phyloP scores from a whole-genome alignment of 2,797 vertebrate species.

The Phoebastria nigripes region DNA sequence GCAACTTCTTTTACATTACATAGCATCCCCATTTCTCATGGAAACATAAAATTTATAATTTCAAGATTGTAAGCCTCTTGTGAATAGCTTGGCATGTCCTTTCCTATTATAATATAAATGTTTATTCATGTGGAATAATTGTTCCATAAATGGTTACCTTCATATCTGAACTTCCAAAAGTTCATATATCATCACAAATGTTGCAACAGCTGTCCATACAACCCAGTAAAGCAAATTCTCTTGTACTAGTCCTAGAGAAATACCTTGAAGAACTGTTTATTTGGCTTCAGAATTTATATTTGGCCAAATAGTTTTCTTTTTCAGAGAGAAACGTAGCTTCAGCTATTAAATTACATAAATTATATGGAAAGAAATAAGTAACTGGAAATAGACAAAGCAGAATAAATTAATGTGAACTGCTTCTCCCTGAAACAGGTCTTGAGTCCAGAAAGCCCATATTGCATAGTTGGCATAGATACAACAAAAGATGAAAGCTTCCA shows the following conservation, averaged over 20 bases:
- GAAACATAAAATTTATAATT: not conserved
- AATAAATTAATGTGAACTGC: not conserved
- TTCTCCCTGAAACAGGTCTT: not conserved
- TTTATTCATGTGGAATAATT: not conserved
- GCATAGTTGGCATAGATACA: not conserved
- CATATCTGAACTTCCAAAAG: not conserved
- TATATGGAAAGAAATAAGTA: not conserved
- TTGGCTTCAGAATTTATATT: not conserved
- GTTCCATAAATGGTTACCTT: not conserved
- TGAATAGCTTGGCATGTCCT: not conserved
- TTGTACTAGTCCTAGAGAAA: not conserved
- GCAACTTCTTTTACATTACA: not conserved
- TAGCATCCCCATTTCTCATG: not conserved
- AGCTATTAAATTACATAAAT: not conserved
- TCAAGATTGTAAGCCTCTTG: not conserved
- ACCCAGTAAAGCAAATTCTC: not conserved
- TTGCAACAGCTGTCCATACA: conserved; percentile 41
- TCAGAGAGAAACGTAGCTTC: not conserved
- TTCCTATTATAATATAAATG: not conserved
- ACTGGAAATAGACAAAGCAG: not conserved
- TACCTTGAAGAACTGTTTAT: not conserved
- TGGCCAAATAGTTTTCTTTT: not conserved
- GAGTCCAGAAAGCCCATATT: not conserved
- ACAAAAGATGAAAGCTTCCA: not conserved
- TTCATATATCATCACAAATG: not conserved